Base-by-base conservation (phyloP, 2,888 invertebrate genomes). In the Biston betularia region DNA sequence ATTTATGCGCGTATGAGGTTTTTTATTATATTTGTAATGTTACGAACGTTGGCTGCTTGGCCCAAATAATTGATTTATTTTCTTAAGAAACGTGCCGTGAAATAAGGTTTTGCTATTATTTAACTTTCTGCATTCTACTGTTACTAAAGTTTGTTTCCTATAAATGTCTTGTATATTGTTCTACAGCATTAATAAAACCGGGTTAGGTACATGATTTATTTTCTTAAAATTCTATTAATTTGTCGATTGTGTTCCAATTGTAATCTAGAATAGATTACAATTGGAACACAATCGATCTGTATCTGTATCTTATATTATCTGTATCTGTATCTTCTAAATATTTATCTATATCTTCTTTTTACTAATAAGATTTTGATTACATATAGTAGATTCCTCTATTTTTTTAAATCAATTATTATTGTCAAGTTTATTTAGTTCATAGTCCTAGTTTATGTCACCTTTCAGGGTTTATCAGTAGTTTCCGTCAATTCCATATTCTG, bases 1-100 rank as follows among this genome's bases (percentile, higher is more conserved):
- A 58, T 53, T 62, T 57, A 57, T 15, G 45, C 35, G 62, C 35
- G 62, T 44, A 45, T 59, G 34, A 48, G 42, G 34, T 33, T 14
- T 53, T 66, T 63, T 35, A 53, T 62, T 58, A 52, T 42, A 42
- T 42, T 57, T 57, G 24, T 54, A 60, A 65, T 50, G 40, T 60
- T 12, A 12, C n/a, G 33, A n/a, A 50, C 24, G 40, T 58, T 56
- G 35, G 15, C 12, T 8, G n/a, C 14, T 24, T 53, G 11, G 24
- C 48, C 9, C 4, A 34, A 14, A 42, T 34, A 54, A 61, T 46
- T 53, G 45, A 46, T 53, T 53, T 38, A 53, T 53, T 24, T 53
- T 15, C 8, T n/a, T 38, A 14, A 15, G 9, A 52, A 35, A 35
- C 10, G 12, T 42, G 7, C 38, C 52, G 0, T 38, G 4, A 53